A percentile compares a stretch with the other conserved stretches of the same genome.
phyloP scores from a whole-genome alignment of 2,113 vertebrate genomes.

The Alexandromys fortis region DNA sequence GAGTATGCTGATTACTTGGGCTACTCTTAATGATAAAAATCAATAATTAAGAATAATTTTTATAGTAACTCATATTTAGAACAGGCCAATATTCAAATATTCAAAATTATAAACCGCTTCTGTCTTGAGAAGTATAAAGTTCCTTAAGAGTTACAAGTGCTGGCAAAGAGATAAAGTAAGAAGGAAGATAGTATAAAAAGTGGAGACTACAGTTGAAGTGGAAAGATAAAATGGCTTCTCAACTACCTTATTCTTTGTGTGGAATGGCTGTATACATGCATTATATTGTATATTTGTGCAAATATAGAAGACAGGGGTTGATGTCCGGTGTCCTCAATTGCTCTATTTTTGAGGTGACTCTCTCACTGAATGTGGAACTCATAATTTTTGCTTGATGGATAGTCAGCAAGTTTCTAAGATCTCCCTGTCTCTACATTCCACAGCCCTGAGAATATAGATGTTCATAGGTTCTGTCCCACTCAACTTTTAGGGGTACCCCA shows the following conservation, averaged over 20 bases:
- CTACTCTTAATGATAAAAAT: neutral
- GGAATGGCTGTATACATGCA: rapidly evolving
- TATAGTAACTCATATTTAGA: neutral
- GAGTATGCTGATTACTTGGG: neutral
- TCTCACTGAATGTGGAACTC: neutral
- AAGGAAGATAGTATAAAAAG: neutral
- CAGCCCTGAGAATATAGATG: neutral
- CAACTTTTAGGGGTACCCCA: neutral
- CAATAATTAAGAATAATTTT: neutral
- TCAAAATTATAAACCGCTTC: neutral
- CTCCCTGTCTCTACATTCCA: neutral
- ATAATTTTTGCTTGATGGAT: neutral
- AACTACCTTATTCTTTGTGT: neutral
- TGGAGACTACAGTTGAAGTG: rapidly evolving
- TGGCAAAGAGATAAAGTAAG: neutral
- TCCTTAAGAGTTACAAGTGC: no score
- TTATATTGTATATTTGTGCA: no score
- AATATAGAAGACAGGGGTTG: no score
- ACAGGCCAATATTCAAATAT: neutral
- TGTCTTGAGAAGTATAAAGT: neutral
- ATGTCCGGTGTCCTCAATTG: neutral
- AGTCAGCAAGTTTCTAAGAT: no score
- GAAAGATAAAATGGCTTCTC: neutral
- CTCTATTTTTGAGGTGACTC: neutral
- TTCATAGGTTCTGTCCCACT: neutral